Conservation (phyloP, 2,888 invertebrate genomes). For the Cataglyphis altisquamis region DNA sequence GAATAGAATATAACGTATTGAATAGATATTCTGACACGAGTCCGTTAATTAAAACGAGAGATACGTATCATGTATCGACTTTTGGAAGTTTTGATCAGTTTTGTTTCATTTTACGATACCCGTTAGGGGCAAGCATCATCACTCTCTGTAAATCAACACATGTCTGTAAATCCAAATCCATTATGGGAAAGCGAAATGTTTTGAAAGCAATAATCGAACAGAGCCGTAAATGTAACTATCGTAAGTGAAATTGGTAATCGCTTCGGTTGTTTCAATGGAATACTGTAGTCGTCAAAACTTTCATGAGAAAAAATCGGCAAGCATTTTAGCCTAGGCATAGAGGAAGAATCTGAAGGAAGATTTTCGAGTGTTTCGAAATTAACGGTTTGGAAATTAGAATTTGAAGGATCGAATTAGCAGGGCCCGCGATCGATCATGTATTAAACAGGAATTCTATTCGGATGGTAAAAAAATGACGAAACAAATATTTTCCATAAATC, state of each 20-base stretch:
- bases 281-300: conserved; percentile 32
- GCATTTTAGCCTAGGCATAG: neutral
- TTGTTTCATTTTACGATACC: conserved; percentile 51
- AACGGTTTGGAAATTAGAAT: conserved; percentile 15
- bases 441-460: conserved; percentile 15
- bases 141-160: conserved; percentile 14
- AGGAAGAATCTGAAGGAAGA: conserved; percentile 20
- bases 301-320: conserved; percentile 12
- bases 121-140: conserved; percentile 46
- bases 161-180: conserved; percentile 57
- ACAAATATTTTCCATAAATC: conserved; percentile 30
- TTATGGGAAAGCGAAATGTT: conserved; percentile 35
- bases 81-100: conserved; percentile 32
- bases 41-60: conserved; percentile 25
- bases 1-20: neutral
- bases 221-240: conserved; percentile 27
- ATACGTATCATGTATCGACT: neutral
- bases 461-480: neutral
- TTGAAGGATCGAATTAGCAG: conserved; percentile 55
- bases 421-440: conserved; percentile 10
- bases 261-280: conserved; percentile 41
- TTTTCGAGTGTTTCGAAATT: conserved; percentile 1
- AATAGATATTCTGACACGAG: neutral
- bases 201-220: conserved; percentile 52
- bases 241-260: conserved; percentile 35